Conservation (phyloP, 2,888 invertebrate genomes). For the Eulithis prunata region DNA sequence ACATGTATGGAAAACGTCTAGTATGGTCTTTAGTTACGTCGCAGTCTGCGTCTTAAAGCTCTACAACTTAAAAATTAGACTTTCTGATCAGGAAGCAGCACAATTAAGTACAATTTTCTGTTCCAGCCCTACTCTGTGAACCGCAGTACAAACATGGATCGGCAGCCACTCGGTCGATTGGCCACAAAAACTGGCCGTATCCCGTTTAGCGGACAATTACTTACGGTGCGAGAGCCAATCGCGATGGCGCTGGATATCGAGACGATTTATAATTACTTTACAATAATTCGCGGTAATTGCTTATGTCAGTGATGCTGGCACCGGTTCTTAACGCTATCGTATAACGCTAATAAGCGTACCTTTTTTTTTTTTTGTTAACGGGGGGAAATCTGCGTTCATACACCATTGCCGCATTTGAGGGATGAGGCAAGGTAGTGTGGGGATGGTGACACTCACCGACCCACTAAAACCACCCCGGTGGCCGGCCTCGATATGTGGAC, state of each 20-base stretch:
- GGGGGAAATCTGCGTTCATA: too few relatives aligned
- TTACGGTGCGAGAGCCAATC: conserved; percentile 46
- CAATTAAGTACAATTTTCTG: conserved; percentile 2
- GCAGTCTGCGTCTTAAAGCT: too few relatives aligned
- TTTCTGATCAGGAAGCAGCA: too few relatives aligned
- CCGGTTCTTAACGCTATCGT: background rate
- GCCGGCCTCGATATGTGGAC: too few relatives aligned
- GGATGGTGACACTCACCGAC: too few relatives aligned
- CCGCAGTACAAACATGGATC: conserved; percentile 49
- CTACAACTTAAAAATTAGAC: too few relatives aligned
- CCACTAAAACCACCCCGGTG: too few relatives aligned
- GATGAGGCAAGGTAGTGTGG: too few relatives aligned
- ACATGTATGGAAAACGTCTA: too few relatives aligned
- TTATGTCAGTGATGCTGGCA: conserved; percentile 9
- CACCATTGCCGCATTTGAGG: too few relatives aligned
- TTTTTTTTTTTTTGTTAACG: too few relatives aligned
- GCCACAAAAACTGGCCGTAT: conserved; percentile 54
- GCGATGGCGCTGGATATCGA: conserved; percentile 34
- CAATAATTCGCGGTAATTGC: conserved; percentile 31
- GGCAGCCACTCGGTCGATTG: conserved; percentile 13
- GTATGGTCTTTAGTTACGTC: too few relatives aligned
- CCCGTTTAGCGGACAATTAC: conserved; percentile 68
- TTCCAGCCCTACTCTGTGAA: conserved; percentile 37
- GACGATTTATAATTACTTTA: conserved; percentile 25
- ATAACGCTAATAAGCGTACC: background rate